These are phyloP conservation scores for Orchestia grillus DNA, from an alignment of 1,140 invertebrate species.

Conservation along the genomic window DNA sequence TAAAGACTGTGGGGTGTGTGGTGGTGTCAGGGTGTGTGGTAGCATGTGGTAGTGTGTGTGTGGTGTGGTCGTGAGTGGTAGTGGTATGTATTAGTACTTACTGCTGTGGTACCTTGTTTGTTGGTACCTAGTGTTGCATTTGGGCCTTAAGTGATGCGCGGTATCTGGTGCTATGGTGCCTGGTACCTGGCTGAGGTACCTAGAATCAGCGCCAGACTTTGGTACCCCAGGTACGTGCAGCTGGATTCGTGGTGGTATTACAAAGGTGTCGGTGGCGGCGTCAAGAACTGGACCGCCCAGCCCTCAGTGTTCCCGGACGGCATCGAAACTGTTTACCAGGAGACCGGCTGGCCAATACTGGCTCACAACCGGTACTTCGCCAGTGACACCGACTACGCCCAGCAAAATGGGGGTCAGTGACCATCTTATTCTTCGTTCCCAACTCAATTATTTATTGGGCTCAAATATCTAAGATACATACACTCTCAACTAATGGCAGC, in stretches of 20 bases:
- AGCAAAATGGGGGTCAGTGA: slow-evolving; percentile 61
- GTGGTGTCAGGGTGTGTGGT: neutral
- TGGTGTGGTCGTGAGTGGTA: neutral
- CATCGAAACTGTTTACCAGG: slow-evolving; percentile 56
- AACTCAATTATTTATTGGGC: neutral
- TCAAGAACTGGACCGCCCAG: slow-evolving; percentile 65
- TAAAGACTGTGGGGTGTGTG: neutral
- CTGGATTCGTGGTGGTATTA: slow-evolving; percentile 66
- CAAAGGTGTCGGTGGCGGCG: slow-evolving; percentile 60
- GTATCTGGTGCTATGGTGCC: too few species aligned
- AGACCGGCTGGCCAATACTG: slow-evolving; percentile 61
- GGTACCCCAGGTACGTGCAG: slow-evolving; percentile 57
- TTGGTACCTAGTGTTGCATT: too few species aligned
- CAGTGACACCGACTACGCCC: slow-evolving; percentile 62
- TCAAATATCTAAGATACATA: too few species aligned
- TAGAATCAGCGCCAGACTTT: too few species aligned
- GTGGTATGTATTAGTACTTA: too few species aligned
- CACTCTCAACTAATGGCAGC: too few species aligned
- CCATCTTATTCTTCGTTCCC: neutral
- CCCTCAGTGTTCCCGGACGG: slow-evolving; percentile 57
- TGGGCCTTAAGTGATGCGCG: too few species aligned
- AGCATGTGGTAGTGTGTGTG: neutral
- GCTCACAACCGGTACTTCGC: slow-evolving; percentile 67
- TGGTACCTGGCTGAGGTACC: too few species aligned
- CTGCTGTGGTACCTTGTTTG: too few species aligned